Evolutionary conservation across 1,140 invertebrate species (phyloP).

Genomic region (Aethina tumida): DNA sequence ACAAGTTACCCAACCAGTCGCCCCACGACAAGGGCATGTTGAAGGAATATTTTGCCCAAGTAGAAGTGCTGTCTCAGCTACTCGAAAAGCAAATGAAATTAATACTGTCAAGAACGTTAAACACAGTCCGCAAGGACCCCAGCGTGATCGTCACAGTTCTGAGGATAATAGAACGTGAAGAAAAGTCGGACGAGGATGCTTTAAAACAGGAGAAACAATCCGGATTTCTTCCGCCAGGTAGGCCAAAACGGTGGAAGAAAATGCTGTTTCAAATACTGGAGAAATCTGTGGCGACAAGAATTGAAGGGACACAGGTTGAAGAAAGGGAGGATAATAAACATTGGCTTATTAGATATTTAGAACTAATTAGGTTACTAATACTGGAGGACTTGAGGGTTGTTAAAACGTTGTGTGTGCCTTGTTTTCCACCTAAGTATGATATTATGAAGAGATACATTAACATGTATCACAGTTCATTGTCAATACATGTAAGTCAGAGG

Average conservation of each 20-base stretch:
- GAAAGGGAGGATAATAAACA: slow-evolving; percentile 86
- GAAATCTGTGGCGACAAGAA: slow-evolving; percentile 70
- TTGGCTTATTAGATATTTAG: slow-evolving; percentile 77
- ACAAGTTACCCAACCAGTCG: slow-evolving; percentile 86
- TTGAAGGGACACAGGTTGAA: slow-evolving; percentile 87
- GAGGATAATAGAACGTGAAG: slow-evolving; percentile 93
- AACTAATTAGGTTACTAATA: slow-evolving; percentile 74
- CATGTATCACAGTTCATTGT: slow-evolving; percentile 89
- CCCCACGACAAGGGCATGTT: slow-evolving; percentile 82
- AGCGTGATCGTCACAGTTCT: slow-evolving; percentile 93
- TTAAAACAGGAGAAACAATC: slow-evolving; percentile 66
- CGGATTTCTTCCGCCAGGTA: slow-evolving; percentile 84
- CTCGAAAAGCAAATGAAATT: slow-evolving; percentile 87
- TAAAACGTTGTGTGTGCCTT: slow-evolving; percentile 84
- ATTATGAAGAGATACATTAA: slow-evolving; percentile 84
- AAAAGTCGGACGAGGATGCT: slow-evolving; percentile 78
- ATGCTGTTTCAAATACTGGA: slow-evolving; percentile 79
- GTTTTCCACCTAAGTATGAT: slow-evolving; percentile 92
- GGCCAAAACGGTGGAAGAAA: slow-evolving; percentile 87
- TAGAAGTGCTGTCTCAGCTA: slow-evolving; percentile 81
- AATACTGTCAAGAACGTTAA: slow-evolving; percentile 80
- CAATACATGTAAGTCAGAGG: slow-evolving; percentile 60
- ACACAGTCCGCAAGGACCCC: slow-evolving; percentile 90
- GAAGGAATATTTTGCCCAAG: slow-evolving; percentile 93
- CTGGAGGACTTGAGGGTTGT: slow-evolving; percentile 88